Base-by-base conservation (phyloP, 2,888 invertebrate species). In the Aleiodes alternator region DNA sequence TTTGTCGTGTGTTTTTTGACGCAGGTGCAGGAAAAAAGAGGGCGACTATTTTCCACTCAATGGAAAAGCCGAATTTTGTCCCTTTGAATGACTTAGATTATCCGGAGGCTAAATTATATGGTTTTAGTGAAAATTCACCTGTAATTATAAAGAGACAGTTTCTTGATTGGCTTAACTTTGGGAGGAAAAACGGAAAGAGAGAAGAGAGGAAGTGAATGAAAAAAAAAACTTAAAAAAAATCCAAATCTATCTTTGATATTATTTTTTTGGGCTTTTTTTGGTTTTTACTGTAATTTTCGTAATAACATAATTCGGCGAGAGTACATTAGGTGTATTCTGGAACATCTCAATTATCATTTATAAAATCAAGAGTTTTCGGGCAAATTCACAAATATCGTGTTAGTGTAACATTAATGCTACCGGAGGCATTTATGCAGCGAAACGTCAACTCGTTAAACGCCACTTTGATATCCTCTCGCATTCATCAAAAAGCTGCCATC, bases 301-400 rank as follows among this genome's bases (percentile, higher is more conserved):
- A 51, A 76, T 71, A 29, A 73, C 56, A 68, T 71, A 69, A 78
- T 69, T 29, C 55, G 48, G 48, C 34, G 38, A 70, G 34, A n/a
- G 34, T 34, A 34, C 59, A 59, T 70, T 31, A 72, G 48, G 72
- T 70, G 23, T 12, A 66, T 9, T 16, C 50, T 50, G 73, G 50
- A 73, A 78, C 75, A 57, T 76, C 78, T 78, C 78, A 79, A 79
- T 79, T 76, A 79, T 74, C 73, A 57, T 53, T 55, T 43, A 14
- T 6, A n/a, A 14, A 64, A 43, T 48, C 74, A 56, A 59, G 69
- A 81, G 8, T 80, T 77, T 76, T 75, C 6, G 34, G 75, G 76
- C 66, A 78, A 83, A 83, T 84, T 81, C 77, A 66, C 64, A 71
- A 79, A 76, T 78, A 83, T 83, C 82, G 81, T 84, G 84, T 68